Evolutionary conservation across 2,797 vertebrate genomes (phyloP).

Genomic region (Florisuga fusca): DNA sequence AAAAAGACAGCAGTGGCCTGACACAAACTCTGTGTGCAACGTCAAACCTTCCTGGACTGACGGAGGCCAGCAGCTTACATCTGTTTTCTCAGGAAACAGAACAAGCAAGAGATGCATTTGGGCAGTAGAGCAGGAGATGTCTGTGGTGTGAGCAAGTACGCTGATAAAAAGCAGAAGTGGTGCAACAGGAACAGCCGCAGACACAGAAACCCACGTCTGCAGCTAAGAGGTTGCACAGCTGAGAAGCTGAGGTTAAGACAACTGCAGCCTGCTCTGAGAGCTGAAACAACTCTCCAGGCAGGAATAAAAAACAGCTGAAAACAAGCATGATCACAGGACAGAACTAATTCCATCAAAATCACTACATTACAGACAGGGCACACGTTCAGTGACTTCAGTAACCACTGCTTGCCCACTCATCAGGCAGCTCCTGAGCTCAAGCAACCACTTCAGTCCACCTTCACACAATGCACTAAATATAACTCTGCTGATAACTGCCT

Average conservation of each 20-base stretch:
- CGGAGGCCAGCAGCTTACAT: neutral
- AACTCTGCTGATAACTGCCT: slow-evolving; percentile 1
- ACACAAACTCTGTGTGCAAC: neutral
- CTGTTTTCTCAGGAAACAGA: neutral
- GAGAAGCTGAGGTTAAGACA: neutral
- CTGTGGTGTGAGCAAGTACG: neutral
- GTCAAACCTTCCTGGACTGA: neutral
- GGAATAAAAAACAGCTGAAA: neutral
- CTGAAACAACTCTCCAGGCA: neutral
- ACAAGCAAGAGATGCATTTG: neutral
- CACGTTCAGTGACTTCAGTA: neutral
- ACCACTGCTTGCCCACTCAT: neutral
- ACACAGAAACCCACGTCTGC: neutral
- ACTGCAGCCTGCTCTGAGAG: neutral
- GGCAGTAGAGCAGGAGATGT: neutral
- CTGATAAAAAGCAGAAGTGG: slow-evolving; percentile 38
- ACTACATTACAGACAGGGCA: neutral
- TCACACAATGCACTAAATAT: neutral
- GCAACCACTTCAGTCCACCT: slow-evolving; percentile 13
- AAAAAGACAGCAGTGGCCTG: neutral
- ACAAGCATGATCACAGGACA: neutral
- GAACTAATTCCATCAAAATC: neutral
- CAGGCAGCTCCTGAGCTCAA: neutral
- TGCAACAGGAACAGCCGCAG: neutral
- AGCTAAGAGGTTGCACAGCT: neutral